Evolutionary conservation across 2,113 vertebrate genomes (phyloP), one percentile per base, ranked within the genome.

Genomic region (Tragelaphus buxtoni): DNA sequence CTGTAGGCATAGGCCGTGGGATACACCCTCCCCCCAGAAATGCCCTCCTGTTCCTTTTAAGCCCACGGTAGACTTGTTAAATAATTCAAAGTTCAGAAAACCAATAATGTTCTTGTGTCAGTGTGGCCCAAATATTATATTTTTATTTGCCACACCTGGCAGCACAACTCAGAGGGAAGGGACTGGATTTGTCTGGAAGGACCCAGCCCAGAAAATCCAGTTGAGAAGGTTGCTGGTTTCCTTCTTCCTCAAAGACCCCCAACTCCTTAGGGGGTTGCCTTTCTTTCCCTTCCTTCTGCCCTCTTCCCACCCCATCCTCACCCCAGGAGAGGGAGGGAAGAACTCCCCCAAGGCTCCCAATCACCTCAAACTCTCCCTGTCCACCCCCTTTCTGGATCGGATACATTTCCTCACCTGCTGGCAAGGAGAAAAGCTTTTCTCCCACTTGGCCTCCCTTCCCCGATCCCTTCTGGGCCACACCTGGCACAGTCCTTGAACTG

Each of bases 401-500:
- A 42, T 4, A 42, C 9, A 0, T 26, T 11, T 72, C 26, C 80
- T 61, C 76, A 65, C 42, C 39, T 16, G 45, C 61, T 35, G 45
- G 61, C 26, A 39, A 32, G 17, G 13, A 88, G 58, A 35, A 51
- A 22, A 30, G 28, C 49, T 4, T 4, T 30, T 11, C 20, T 30
- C 14, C 39, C 14, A 0, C 83, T 8, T 4, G 12, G 77, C 28
- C 51, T 72, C 24, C 69, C 45, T 45, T 26, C 83, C 82, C 7
- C 0, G 9, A 77, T 7, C 45, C 80, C 45, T 35, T 65, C 65
- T 84, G 81, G 7, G 69, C 85, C 45, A 65, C 92, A 91, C 81
- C 93, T 88, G 92, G 53, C 90, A 58, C 18, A 13, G 35, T 1
- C 86, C 86, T 88, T 72, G 69, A 96, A 56, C 87, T 77, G 82